Percentiles rank a stretch among this genome's conserved stretches.
These are phyloP conservation scores for Tamandua tetradactyla DNA, from an alignment of 2,797 vertebrate species.

Conservation along the genomic window DNA sequence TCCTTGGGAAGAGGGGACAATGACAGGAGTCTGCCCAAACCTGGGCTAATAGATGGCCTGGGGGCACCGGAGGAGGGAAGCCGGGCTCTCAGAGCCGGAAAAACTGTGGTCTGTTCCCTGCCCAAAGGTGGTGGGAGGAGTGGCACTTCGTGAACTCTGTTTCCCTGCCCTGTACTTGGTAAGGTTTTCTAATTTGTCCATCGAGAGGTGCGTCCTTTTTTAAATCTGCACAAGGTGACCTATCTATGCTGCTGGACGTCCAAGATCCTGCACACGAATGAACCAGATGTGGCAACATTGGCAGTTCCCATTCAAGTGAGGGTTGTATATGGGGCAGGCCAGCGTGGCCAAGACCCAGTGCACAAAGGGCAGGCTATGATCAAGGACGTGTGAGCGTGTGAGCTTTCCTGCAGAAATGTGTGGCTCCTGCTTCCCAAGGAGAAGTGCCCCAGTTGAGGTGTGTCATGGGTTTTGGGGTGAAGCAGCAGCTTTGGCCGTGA, in stretches of 20 bases:
- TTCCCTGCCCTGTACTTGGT: neutral
- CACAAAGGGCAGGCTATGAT: no score
- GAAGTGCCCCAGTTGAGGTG: no score
- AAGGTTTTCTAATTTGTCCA: no score
- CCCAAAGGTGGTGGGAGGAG: no score
- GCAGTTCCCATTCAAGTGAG: neutral
- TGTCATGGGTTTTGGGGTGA: no score
- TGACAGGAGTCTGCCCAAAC: neutral
- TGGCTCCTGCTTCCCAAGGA: neutral
- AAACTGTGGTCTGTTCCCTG: neutral
- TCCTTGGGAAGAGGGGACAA: neutral
- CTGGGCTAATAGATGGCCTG: neutral
- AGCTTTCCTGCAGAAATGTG: accelerated
- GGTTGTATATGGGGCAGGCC: neutral
- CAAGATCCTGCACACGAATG: neutral
- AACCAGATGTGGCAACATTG: neutral
- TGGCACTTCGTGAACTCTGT: neutral
- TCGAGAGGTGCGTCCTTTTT: neutral
- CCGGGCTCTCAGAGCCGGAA: neutral
- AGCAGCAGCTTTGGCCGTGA: no score
- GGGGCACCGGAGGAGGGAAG: neutral
- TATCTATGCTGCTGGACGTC: neutral
- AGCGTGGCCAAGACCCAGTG: neutral
- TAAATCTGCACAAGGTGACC: accelerated
- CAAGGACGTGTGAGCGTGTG: neutral